Evolutionary conservation across 2,888 invertebrate genomes (phyloP).

Genomic region (Lingula anatina): DNA sequence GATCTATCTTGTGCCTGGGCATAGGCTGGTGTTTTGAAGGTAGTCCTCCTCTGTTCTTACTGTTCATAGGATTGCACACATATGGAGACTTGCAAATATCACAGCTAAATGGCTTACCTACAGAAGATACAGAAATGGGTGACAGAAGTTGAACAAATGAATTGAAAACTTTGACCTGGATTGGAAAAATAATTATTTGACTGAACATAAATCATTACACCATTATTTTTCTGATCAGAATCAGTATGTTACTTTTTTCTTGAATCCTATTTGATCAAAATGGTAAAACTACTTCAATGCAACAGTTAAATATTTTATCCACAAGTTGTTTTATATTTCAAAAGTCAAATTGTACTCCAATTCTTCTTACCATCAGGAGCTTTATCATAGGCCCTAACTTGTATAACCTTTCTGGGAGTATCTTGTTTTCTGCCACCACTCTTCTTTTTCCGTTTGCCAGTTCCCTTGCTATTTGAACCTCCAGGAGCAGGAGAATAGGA

Average conservation of each 20-base stretch:
- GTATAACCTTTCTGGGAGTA: too few relatives aligned
- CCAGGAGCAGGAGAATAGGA: too few relatives aligned
- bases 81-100: conserved; percentile 34
- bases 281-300: too few relatives aligned
- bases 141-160: too few relatives aligned
- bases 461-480: too few relatives aligned
- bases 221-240: not conserved
- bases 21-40: conserved; percentile 22
- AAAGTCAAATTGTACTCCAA: too few relatives aligned
- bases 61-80: conserved; percentile 21
- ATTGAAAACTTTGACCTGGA: not conserved
- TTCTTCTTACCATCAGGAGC: conserved; percentile 25
- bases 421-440: too few relatives aligned
- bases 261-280: too few relatives aligned
- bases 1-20: conserved; percentile 21
- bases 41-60: conserved; percentile 15
- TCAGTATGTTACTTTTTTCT: not conserved
- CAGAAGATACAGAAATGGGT: conserved; percentile 4
- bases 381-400: conserved; percentile 24
- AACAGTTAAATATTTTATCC: too few relatives aligned
- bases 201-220: not conserved
- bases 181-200: not conserved
- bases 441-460: too few relatives aligned
- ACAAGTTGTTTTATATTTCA: too few relatives aligned
- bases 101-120: conserved; percentile 30